phyloP scores from a whole-genome alignment of 2,797 vertebrate species.

The Diplodus puntazzo region DNA sequence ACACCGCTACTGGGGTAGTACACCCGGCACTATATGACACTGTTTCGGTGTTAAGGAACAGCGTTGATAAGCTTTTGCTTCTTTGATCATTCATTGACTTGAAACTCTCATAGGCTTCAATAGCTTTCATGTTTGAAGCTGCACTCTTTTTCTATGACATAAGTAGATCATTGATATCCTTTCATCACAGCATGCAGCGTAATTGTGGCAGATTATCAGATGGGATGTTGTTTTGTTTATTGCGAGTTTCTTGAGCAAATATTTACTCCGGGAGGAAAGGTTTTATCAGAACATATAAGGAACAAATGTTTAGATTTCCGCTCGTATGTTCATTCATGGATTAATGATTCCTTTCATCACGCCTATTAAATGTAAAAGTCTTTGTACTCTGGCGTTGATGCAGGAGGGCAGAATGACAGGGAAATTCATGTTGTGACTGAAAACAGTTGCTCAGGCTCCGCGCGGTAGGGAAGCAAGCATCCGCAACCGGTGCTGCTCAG shows the following conservation, averaged over 20 bases:
- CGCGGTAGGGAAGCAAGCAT: not conserved
- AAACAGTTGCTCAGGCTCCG: conserved; percentile 8
- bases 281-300: conserved; percentile 57
- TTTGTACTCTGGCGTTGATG: conserved; percentile 32
- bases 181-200: conserved; percentile 75
- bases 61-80: conserved; percentile 76
- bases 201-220: conserved; percentile 80
- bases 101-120: conserved; percentile 78
- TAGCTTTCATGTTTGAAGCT: conserved; percentile 79
- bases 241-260: conserved; percentile 66
- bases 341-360: conserved; percentile 63
- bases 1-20: conserved; percentile 47
- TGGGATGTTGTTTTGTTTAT: conserved; percentile 75
- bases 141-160: conserved; percentile 79
- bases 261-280: conserved; percentile 64
- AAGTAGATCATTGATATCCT: conserved; percentile 82
- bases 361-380: conserved; percentile 43
- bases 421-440: conserved; percentile 27
- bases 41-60: conserved; percentile 72
- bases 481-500: conserved; percentile 2
- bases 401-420: conserved; percentile 25
- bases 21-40: conserved; percentile 68
- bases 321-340: conserved; percentile 57
- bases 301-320: conserved; percentile 67
- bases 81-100: conserved; percentile 79